Evolutionary conservation across 1,140 invertebrate genomes (phyloP).

Genomic region (Penaeus chinensis): DNA sequence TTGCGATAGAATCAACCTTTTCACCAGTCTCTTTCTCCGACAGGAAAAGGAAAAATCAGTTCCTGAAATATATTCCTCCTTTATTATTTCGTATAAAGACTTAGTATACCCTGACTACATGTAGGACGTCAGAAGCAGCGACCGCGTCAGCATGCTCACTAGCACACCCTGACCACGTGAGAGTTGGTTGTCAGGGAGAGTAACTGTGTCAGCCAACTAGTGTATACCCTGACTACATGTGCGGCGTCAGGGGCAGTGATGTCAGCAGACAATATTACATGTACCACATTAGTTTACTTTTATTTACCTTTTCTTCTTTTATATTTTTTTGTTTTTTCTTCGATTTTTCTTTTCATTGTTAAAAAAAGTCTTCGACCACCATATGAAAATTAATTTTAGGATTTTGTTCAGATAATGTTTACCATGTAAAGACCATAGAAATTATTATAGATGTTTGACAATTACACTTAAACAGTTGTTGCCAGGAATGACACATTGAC

Average conservation of each 20-base stretch:
- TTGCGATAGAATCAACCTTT: no score
- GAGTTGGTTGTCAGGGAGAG: no score
- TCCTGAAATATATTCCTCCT: conserved; percentile 59
- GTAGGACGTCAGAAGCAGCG: conserved; percentile 33
- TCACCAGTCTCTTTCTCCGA: no score
- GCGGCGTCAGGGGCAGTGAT: conserved; percentile 39
- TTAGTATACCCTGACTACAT: conserved; percentile 56
- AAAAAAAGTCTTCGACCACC: no score
- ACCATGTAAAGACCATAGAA: no score
- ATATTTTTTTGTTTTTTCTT: no score
- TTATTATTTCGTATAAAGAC: conserved; percentile 61
- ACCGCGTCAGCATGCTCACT: not conserved
- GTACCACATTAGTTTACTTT: conserved; percentile 41
- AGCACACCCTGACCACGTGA: no score
- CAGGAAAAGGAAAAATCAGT: not conserved
- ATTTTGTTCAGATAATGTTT: no score
- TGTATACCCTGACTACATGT: conserved; percentile 21
- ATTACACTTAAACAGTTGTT: not conserved
- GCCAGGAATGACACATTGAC: conserved; percentile 31
- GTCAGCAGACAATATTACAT: conserved; percentile 37
- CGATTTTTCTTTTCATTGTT: no score
- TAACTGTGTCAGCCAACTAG: conserved; percentile 30
- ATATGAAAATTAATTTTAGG: no score
- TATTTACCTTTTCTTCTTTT: no score
- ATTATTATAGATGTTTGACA: no score